These are phyloP conservation scores for Eledona agricola DNA, from an alignment of 2,888 invertebrate species.

Conservation along the genomic window DNA sequence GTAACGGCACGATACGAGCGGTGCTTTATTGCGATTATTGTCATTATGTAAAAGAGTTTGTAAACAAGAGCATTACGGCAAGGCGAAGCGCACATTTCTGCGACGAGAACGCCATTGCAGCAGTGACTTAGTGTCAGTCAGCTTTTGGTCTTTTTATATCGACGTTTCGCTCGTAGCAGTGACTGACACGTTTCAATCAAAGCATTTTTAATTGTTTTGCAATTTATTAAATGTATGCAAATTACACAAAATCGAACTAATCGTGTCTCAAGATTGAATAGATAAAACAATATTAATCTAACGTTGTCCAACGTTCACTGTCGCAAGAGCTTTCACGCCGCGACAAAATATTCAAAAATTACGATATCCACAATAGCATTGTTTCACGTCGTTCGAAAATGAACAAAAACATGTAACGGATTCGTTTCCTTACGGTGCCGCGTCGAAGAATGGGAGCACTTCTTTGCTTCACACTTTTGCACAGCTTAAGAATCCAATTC, in stretches of 20 bases:
- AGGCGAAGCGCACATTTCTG: conserved; percentile 3
- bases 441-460: conserved; percentile 27
- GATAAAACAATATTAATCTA: conserved; percentile 38
- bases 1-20: not conserved
- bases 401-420: conserved; percentile 33
- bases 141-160: conserved; percentile 17
- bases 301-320: conserved; percentile 27
- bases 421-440: conserved; percentile 23
- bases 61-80: conserved; percentile 19
- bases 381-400: conserved; percentile 34
- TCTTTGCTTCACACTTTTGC: conserved; percentile 14
- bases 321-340: conserved; percentile 36
- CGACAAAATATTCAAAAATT: conserved; percentile 15
- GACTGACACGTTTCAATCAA: conserved; percentile 32
- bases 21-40: conserved; percentile 11
- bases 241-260: conserved; percentile 33
- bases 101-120: conserved; percentile 16
- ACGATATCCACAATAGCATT: conserved; percentile 22
- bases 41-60: conserved; percentile 23
- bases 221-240: conserved; percentile 34
- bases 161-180: conserved; percentile 10
- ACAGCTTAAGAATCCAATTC: too few species aligned
- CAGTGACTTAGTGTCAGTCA: conserved; percentile 22
- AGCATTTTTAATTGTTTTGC: conserved; percentile 27
- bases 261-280: conserved; percentile 29